Evolutionary conservation across 2,797 vertebrate genomes (phyloP).

Genomic region (Coendou prehensilis): DNA sequence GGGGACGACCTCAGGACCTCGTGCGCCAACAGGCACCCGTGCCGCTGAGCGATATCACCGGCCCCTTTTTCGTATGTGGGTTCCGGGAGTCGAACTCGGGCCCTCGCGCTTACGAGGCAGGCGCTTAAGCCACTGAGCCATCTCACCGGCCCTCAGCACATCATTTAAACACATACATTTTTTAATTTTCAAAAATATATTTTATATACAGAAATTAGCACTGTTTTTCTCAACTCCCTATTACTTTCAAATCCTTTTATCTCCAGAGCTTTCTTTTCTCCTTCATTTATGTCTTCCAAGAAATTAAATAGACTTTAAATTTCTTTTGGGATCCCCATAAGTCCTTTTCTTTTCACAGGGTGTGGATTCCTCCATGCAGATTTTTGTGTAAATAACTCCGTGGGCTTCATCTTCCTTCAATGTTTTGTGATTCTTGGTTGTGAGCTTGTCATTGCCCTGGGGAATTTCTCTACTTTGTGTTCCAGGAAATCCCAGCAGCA

Average conservation of each 20-base stretch:
- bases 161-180: not conserved
- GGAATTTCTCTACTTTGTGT: not conserved
- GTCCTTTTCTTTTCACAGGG: not conserved
- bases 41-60: no score
- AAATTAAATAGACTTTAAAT: not conserved
- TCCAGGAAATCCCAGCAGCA: not conserved
- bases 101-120: no score
- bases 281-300: not conserved
- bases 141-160: no score
- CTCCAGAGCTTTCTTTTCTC: not conserved
- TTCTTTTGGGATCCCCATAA: not conserved
- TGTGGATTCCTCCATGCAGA: fast-evolving
- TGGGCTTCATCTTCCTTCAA: not conserved
- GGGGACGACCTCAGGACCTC: no score
- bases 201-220: not conserved
- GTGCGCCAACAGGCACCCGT: no score
- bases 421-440: not conserved
- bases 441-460: not conserved
- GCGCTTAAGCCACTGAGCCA: no score
- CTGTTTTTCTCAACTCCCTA: not conserved
- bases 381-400: not conserved
- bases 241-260: not conserved
- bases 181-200: not conserved
- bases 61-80: no score
- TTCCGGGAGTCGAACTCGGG: no score